Evolutionary conservation across 37 sponge, comb jelly and placozoan genomes (phyloP), one percentile per base, ranked within the genome.

Genomic region (Sycon ciliatum): DNA sequence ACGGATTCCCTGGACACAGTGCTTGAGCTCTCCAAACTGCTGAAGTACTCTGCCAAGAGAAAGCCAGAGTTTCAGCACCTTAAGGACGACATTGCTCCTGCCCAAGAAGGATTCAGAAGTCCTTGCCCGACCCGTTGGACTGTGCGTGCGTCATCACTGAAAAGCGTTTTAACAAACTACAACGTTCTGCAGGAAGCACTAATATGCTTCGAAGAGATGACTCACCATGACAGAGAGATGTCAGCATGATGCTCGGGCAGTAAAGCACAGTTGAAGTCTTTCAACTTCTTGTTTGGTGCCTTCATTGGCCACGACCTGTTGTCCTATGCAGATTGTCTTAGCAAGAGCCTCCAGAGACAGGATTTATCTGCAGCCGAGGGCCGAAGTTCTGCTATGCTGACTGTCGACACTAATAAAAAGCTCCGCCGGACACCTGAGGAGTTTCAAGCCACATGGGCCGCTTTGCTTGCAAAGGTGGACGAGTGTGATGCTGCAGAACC

Each of bases 41-140:
- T 73, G 58, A 72, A 80, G 32, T 80, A 39, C 38, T 80, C 80
- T 46, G 73, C 80, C 36, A 39, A 64, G 46, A 63, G 74, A 30
- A 73, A 80, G 30, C 36, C 69, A 11, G 40, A 65, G n/a, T 73
- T 80, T 54, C 34, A 72, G 3, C 63, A 35, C 29, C 38, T 72
- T 4, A 73, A 73, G 34, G 37, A 5, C 24, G 57, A 80, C 36
- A 27, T 80, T 49, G 57, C 74, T 23, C 80, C 74, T 57, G 60
- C 27, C 20, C 13, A 28, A 23, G 39, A 68, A 57, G 80, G 73
- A 24, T 80, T 80, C 65, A 31, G 80, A 56, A 80, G 73, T 2
- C 39, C 64, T 55, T 80, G 80, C 65, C 80, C 73, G 54, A 73
- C 80, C 20, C 30, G 73, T 55, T 80, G 80, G 80, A 80, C 74